Percentiles rank a stretch among this genome's conserved stretches.
Conservation (phyloP, 2,888 invertebrate genomes). For the Agonopterix alstromeriana region DNA sequence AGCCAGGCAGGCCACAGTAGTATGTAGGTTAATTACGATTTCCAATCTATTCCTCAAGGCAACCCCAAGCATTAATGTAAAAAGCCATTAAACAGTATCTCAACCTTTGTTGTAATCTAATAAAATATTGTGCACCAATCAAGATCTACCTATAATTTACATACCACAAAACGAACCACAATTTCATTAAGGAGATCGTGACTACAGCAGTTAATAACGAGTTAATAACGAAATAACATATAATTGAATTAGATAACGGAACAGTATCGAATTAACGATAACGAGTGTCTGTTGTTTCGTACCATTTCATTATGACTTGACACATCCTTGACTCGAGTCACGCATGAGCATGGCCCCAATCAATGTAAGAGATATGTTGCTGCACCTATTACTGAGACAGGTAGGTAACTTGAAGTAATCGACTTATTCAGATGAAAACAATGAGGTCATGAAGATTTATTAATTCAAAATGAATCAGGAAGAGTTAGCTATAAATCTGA, state of each 20-base stretch:
- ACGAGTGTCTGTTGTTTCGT: constrained; percentile 13
- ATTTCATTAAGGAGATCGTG: constrained; percentile 51
- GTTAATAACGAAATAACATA: constrained; percentile 55
- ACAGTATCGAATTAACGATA: constrained; percentile 41
- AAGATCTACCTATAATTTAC: constrained; percentile 37
- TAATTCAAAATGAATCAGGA: too few species aligned
- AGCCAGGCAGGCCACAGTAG: background rate
- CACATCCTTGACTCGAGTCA: constrained; percentile 49
- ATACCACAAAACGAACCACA: constrained; percentile 27
- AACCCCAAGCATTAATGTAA: background rate
- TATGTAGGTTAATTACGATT: background rate
- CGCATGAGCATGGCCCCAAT: constrained; percentile 15
- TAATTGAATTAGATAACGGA: constrained; percentile 67
- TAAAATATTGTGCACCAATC: constrained; percentile 9
- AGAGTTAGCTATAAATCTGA: too few species aligned
- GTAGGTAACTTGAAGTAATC: too few species aligned
- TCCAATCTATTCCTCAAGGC: background rate
- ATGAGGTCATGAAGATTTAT: too few species aligned
- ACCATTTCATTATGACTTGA: constrained; percentile 28
- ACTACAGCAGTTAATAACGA: constrained; percentile 47
- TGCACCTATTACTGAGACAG: too few species aligned
- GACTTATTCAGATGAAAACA: too few species aligned
- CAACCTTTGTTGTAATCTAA: background rate
- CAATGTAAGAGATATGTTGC: too few species aligned
- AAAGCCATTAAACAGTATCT: background rate